These are phyloP conservation scores for Ptilodon capucinus DNA, from an alignment of 2,888 invertebrate species.

Conservation along the genomic window DNA sequence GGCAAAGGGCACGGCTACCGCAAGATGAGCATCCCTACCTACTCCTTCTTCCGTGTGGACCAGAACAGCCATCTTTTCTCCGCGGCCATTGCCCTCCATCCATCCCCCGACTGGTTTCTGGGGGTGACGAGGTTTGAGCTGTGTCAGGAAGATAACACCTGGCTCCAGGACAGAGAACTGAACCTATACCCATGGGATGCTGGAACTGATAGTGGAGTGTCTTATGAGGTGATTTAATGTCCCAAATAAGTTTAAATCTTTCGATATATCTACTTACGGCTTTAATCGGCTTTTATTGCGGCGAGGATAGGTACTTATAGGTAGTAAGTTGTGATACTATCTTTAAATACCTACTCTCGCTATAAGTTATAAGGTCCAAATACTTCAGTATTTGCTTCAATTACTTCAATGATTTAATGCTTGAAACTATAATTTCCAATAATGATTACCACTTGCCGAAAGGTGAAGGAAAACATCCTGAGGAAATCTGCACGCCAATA, in stretches of 20 bases:
- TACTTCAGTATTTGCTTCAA: too few species aligned
- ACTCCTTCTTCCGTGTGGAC: constrained; percentile 65
- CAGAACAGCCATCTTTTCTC: constrained; percentile 63
- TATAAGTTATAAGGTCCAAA: too few species aligned
- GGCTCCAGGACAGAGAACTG: constrained; percentile 91
- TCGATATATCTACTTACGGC: too few species aligned
- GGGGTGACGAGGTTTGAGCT: constrained; percentile 95
- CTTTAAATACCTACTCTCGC: too few species aligned
- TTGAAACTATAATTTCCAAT: too few species aligned
- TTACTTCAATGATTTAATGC: too few species aligned
- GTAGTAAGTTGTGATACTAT: too few species aligned
- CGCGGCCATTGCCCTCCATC: constrained; percentile 56
- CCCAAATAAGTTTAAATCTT: not conserved
- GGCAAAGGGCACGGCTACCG: constrained; percentile 71
- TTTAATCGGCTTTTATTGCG: too few species aligned
- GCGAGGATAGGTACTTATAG: too few species aligned
- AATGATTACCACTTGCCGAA: too few species aligned
- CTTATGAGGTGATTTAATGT: constrained; percentile 88
- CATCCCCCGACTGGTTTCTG: constrained; percentile 97
- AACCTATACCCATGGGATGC: constrained; percentile 98
- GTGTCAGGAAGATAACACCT: constrained; percentile 93
- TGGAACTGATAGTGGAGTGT: constrained; percentile 96
- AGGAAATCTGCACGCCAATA: too few species aligned
- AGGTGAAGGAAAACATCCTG: too few species aligned
- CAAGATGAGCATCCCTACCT: constrained; percentile 64